Base-by-base conservation (phyloP, 30 jellyfish, hydroid and myxozoan genomes). In the Hydractinia echinata region DNA sequence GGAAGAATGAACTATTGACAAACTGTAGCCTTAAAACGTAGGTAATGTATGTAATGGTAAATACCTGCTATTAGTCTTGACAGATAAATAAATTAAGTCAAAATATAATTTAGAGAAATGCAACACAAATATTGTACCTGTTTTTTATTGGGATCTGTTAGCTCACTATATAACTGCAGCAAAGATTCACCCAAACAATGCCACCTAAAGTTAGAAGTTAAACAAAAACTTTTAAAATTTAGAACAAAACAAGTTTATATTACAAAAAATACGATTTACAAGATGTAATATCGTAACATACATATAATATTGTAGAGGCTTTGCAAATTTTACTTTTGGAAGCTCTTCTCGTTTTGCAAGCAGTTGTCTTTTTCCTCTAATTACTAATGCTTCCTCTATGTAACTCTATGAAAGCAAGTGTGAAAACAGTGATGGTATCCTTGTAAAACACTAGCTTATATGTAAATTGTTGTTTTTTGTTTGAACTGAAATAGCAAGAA, bases 351-450 rank as follows among this genome's bases (percentile, higher is more conserved):
- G 91, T 19, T 83, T 83, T 1, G 96, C 81, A 5, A 81, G 84
- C 54, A 92, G 55, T 9, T 91, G 72, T 51, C 96, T 76, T 66
- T 87, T 86, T 53, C 94, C 98, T 7, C 98, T 91, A 54, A 92
- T 51, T 48, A 92, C 87, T 3, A 92, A 85, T 5, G 98, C 98
- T 64, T 92, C 98, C 79, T 92, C 98, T 6, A 92, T 86, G 73
- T 15, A 87, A 61, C 84, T 87, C 98, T 92, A 55, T 9, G 82
- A 73, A 83, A 60, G 19, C n/a, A 60, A 60, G 70, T 13, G 19
- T 15, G 19, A 15, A 13, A 60, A 16, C 70, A 60, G 19, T 60
- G n/a, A 0, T 1, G n/a, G n/a, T 60, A 60, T 60, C 19, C 19
- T 16, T 60, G n/a, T 60, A 16, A 60, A 60, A 60, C 19, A 60